Percentiles rank a stretch among this genome's conserved stretches.
Evolutionary conservation across 2,797 vertebrate species (phyloP).

Genomic region (Tachyglossus aculeatus): DNA sequence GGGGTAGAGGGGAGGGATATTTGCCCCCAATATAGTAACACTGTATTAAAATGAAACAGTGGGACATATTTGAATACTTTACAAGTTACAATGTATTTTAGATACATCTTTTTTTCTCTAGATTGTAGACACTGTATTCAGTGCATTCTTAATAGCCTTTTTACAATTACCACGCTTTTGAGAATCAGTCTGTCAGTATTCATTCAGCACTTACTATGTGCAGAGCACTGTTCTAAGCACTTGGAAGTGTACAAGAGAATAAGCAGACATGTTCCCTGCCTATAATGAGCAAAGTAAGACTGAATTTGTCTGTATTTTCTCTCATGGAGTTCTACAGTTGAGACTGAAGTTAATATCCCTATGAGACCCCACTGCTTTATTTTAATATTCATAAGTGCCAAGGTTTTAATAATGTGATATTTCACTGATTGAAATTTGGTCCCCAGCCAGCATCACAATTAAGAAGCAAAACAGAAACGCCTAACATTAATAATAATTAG

Average conservation of each 20-base stretch:
- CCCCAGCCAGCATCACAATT: neutral
- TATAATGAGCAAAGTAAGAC: too few species aligned
- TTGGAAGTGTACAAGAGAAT: too few species aligned
- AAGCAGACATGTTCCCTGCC: too few species aligned
- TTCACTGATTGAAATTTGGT: neutral
- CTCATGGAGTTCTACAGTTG: neutral
- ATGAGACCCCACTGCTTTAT: neutral
- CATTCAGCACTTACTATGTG: too few species aligned
- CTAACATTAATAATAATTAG: slow-evolving; percentile 11
- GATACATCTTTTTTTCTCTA: too few species aligned
- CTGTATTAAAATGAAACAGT: neutral
- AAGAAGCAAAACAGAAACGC: neutral
- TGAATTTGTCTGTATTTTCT: neutral
- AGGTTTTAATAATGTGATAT: neutral
- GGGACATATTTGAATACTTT: neutral
- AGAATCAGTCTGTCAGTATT: too few species aligned
- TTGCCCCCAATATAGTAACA: neutral
- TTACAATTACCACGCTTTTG: too few species aligned
- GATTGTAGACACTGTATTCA: too few species aligned
- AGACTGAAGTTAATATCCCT: neutral
- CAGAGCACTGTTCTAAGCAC: too few species aligned
- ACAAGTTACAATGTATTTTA: neutral
- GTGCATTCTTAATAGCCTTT: neutral
- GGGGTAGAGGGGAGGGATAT: too few species aligned
- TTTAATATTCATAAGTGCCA: slow-evolving; percentile 1